Evolutionary conservation across 2,888 invertebrate species (phyloP).

Genomic region (Celastrina argiolus): DNA sequence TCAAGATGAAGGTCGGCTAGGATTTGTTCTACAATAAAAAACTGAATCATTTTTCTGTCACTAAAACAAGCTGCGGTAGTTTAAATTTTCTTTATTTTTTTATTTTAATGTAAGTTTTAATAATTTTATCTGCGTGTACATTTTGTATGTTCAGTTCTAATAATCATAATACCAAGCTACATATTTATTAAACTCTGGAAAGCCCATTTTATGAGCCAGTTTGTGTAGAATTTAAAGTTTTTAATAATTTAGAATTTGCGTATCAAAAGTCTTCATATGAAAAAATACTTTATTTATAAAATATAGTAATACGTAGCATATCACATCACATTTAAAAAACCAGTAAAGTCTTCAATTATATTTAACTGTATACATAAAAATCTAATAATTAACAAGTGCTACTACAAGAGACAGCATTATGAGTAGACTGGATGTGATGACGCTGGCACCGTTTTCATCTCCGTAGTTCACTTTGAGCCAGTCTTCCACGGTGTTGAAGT

Average conservation of each 20-base stretch:
- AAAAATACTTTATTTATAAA: background rate
- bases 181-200: too few relatives aligned
- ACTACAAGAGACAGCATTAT: conserved; percentile 46
- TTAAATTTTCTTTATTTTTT: background rate
- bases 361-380: background rate
- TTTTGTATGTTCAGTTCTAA: too few relatives aligned
- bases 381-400: conserved; percentile 37
- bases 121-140: too few relatives aligned
- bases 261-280: too few relatives aligned
- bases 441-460: conserved; percentile 42
- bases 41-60: background rate
- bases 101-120: too few relatives aligned
- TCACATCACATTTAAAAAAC: background rate
- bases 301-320: background rate
- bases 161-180: too few relatives aligned
- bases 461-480: conserved; percentile 54
- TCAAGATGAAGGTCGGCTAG: background rate
- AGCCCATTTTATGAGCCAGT: too few relatives aligned
- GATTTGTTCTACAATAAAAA: background rate
- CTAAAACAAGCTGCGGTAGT: background rate
- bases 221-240: background rate
- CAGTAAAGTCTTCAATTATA: conserved; percentile 1
- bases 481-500: conserved; percentile 45
- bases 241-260: too few relatives aligned
- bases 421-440: conserved; percentile 47